These are phyloP conservation scores for Oceanodroma tethys DNA, from an alignment of 2,113 vertebrate species.

Conservation along the genomic window DNA sequence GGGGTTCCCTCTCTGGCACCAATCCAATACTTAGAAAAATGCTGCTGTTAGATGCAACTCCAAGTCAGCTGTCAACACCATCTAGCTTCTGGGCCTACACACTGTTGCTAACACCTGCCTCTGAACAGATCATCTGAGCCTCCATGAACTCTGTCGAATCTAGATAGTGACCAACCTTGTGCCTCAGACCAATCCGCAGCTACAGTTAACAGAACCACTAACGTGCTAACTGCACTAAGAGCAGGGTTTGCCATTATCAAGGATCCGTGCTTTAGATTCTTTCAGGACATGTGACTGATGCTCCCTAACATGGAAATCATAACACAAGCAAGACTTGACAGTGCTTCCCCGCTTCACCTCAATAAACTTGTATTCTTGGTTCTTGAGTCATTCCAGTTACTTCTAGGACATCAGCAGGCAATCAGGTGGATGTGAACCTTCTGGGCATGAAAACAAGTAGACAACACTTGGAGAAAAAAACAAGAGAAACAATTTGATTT, in stretches of 20 bases:
- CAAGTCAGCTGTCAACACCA: constrained; percentile 41
- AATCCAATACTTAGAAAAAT: neutral
- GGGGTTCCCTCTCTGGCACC: neutral
- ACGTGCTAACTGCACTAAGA: accelerated
- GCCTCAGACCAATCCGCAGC: neutral
- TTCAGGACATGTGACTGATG: neutral
- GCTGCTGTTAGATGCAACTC: neutral
- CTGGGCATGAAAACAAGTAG: neutral
- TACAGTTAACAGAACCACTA: neutral
- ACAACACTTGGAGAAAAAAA: neutral
- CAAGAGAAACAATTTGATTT: neutral
- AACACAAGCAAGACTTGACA: neutral
- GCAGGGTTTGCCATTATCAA: neutral
- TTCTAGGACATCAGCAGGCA: neutral
- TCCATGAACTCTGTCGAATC: neutral
- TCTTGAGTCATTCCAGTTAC: neutral
- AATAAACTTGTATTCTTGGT: neutral
- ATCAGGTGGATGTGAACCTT: neutral
- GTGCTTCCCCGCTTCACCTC: neutral
- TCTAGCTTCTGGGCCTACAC: constrained; percentile 13
- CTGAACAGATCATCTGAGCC: neutral
- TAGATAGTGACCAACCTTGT: neutral
- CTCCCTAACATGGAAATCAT: neutral
- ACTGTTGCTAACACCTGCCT: neutral
- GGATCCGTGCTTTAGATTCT: neutral